phyloP scores from a whole-genome alignment of 2,888 invertebrate species.

The Gerris lacustris region DNA sequence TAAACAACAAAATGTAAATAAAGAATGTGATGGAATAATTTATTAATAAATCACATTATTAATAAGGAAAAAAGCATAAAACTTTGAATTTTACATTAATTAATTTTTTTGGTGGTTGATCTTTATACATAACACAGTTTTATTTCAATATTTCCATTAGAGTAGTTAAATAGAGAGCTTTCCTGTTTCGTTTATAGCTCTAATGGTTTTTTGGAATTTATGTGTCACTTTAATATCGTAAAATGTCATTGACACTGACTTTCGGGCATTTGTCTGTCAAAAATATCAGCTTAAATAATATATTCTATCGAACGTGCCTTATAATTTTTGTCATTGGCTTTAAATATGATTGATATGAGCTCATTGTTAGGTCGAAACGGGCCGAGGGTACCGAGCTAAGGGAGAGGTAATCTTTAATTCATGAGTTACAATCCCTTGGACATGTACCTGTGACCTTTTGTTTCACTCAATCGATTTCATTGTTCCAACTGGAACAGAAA shows the following conservation, averaged over 20 bases:
- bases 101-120: too few relatives aligned
- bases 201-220: neutral
- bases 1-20: too few relatives aligned
- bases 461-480: neutral
- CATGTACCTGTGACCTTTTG: neutral
- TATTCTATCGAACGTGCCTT: constrained; percentile 1
- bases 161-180: neutral
- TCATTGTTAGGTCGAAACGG: neutral
- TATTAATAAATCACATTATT: too few relatives aligned
- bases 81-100: too few relatives aligned
- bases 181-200: neutral
- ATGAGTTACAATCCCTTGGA: constrained; percentile 1
- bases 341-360: constrained; percentile 5
- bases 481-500: neutral
- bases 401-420: neutral
- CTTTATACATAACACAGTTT: too few relatives aligned
- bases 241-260: neutral
- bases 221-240: neutral
- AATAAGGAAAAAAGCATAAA: too few relatives aligned
- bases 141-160: neutral
- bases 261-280: neutral
- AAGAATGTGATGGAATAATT: too few relatives aligned
- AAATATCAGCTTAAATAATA: constrained; percentile 3
- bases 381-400: neutral
- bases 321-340: constrained; percentile 3